These are phyloP conservation scores for Syritta pipiens DNA, from an alignment of 2,888 invertebrate species.

Conservation along the genomic window DNA sequence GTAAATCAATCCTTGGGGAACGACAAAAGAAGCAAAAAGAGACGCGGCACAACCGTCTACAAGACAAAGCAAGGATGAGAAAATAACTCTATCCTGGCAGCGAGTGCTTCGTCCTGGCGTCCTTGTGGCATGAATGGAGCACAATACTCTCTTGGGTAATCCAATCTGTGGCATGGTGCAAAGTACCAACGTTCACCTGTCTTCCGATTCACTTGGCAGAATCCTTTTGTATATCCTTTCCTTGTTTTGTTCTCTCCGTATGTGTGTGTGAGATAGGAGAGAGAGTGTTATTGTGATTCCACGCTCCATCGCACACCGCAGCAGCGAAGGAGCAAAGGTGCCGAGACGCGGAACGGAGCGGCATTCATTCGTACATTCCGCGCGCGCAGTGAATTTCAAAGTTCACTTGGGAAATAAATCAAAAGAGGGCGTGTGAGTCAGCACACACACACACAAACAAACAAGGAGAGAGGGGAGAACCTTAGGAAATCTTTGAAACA, in stretches of 20 bases:
- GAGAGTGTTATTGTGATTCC: constrained; percentile 8
- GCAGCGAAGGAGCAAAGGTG: not conserved
- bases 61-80: constrained; percentile 27
- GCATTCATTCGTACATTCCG: not conserved
- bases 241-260: not conserved
- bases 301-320: not conserved
- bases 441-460: not conserved
- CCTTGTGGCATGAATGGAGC: not conserved
- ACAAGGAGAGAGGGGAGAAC: not conserved
- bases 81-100: constrained; percentile 31
- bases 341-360: not conserved
- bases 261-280: not conserved
- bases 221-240: constrained; percentile 40
- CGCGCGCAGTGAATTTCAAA: constrained; percentile 27
- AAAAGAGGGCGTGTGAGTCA: constrained; percentile 18
- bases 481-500: constrained; percentile 38
- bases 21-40: not conserved
- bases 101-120: not conserved
- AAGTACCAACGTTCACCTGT: constrained; percentile 46
- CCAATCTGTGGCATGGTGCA: constrained; percentile 33
- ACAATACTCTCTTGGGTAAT: constrained; percentile 20
- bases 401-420: constrained; percentile 59
- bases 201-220: constrained; percentile 41
- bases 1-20: constrained; percentile 34
- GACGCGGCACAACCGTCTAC: not conserved